These are phyloP conservation scores for Solen grandis DNA, from an alignment of 1,140 invertebrate genomes.

Conservation along the genomic window DNA sequence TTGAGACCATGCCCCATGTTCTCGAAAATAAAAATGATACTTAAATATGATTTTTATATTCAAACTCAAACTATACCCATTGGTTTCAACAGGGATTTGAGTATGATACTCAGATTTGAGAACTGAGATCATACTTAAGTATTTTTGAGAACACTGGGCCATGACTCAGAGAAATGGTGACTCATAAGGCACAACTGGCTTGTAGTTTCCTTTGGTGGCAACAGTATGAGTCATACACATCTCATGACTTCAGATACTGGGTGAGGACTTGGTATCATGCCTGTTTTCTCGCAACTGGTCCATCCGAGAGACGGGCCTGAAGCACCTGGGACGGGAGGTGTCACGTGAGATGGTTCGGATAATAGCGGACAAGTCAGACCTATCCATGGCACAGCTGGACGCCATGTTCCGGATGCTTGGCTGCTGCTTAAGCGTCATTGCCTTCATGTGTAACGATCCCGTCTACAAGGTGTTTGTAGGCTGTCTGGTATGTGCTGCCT, in stretches of 20 bases:
- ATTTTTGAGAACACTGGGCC: too few species aligned
- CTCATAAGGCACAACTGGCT: too few species aligned
- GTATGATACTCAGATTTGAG: too few species aligned
- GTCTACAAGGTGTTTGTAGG: slow-evolving; percentile 82
- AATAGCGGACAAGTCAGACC: slow-evolving; percentile 69
- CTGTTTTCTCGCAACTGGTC: slow-evolving; percentile 82
- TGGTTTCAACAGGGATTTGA: too few species aligned
- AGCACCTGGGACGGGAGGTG: slow-evolving; percentile 78
- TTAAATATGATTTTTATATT: too few species aligned
- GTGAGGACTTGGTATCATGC: slow-evolving; percentile 79
- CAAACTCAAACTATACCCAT: too few species aligned
- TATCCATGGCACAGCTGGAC: slow-evolving; percentile 67
- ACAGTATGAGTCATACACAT: too few species aligned
- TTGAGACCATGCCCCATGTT: too few species aligned
- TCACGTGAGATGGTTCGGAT: slow-evolving; percentile 69
- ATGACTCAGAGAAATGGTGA: too few species aligned
- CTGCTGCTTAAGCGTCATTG: slow-evolving; percentile 79
- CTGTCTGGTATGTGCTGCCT: slow-evolving; percentile 76
- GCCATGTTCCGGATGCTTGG: slow-evolving; percentile 75
- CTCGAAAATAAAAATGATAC: too few species aligned
- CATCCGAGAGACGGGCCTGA: slow-evolving; percentile 80
- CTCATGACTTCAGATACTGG: slow-evolving; percentile 76
- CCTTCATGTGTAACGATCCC: slow-evolving; percentile 80
- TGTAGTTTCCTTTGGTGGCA: too few species aligned
- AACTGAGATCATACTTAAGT: too few species aligned